phyloP scores from a whole-genome alignment of 2,888 invertebrate genomes.

The Diplazon laetatorius region DNA sequence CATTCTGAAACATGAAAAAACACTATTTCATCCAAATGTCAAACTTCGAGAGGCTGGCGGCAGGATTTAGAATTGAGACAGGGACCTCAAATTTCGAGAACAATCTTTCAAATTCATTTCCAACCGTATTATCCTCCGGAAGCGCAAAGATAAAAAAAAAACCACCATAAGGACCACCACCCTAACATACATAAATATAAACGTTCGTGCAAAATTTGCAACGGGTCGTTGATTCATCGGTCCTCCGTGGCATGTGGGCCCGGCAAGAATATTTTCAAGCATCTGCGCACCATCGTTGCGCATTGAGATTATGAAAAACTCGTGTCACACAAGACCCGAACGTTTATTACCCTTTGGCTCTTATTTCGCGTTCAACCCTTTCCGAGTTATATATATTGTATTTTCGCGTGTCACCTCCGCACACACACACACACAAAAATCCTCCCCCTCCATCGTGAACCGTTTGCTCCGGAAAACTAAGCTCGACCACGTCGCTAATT shows the following conservation, averaged over 20 bases:
- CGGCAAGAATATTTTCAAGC: constrained; percentile 26
- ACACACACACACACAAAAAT: constrained; percentile 14
- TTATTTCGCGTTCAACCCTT: constrained; percentile 56
- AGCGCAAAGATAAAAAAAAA: too few species aligned
- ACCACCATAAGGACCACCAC: too few species aligned
- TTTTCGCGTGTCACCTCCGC: constrained; percentile 12
- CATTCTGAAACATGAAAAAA: too few species aligned
- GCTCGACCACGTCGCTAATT: constrained; percentile 77
- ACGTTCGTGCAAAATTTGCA: constrained; percentile 55
- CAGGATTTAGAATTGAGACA: too few species aligned
- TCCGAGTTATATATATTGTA: constrained; percentile 27
- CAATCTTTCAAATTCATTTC: too few species aligned
- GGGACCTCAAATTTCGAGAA: too few species aligned
- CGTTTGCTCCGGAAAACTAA: constrained; percentile 33
- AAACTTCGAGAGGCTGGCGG: too few species aligned
- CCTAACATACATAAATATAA: too few species aligned
- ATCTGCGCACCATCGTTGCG: constrained; percentile 74
- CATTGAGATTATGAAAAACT: constrained; percentile 60
- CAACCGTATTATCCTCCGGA: too few species aligned
- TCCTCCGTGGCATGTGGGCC: constrained; percentile 60
- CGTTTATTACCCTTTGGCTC: constrained; percentile 37
- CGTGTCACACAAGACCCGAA: constrained; percentile 46
- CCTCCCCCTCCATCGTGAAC: constrained; percentile 63
- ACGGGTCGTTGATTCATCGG: constrained; percentile 51
- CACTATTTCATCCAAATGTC: too few species aligned